phyloP scores from a whole-genome alignment of 2,113 vertebrate species.

The Erpornis zantholeuca region DNA sequence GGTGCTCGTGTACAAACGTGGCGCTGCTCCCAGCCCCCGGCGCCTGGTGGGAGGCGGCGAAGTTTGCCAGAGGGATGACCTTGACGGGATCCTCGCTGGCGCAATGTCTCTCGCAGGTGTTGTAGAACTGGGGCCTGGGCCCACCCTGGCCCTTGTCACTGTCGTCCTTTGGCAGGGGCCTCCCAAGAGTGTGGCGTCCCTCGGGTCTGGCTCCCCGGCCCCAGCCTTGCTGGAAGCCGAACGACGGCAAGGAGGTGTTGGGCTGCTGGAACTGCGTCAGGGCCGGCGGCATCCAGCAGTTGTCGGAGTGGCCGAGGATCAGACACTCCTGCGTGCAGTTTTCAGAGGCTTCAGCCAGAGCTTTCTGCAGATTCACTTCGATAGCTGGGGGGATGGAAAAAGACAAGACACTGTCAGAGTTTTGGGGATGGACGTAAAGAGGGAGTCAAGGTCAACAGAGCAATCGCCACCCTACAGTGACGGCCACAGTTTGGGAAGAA shows the following conservation, averaged over 20 bases:
- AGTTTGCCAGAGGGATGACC: slow-evolving; percentile 90
- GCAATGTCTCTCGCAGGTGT: slow-evolving; percentile 87
- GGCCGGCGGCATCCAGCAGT: slow-evolving; percentile 96
- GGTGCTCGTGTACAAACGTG: slow-evolving; percentile 86
- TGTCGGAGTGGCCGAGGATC: slow-evolving; percentile 95
- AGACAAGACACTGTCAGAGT: neutral
- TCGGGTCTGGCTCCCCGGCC: slow-evolving; percentile 76
- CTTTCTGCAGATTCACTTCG: slow-evolving; percentile 93
- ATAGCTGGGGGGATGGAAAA: slow-evolving; percentile 76
- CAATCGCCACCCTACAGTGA: accelerated
- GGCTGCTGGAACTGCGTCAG: slow-evolving; percentile 82
- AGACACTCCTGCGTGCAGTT: slow-evolving; percentile 97
- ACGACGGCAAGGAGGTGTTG: slow-evolving; percentile 71
- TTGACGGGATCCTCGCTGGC: slow-evolving; percentile 84
- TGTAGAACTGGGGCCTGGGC: slow-evolving; percentile 86
- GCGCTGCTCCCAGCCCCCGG: slow-evolving; percentile 56
- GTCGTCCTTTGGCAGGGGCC: slow-evolving; percentile 86
- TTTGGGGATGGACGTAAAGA: accelerated
- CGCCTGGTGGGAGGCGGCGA: slow-evolving; percentile 75
- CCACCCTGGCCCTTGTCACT: slow-evolving; percentile 79
- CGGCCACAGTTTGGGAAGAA: neutral
- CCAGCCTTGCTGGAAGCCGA: slow-evolving; percentile 86
- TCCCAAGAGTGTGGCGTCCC: slow-evolving; percentile 82
- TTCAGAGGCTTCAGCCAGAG: slow-evolving; percentile 90
- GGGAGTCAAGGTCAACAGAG: neutral